Base-by-base conservation (phyloP, 2,797 vertebrate genomes). In the Sebastes taczanowskii region DNA sequence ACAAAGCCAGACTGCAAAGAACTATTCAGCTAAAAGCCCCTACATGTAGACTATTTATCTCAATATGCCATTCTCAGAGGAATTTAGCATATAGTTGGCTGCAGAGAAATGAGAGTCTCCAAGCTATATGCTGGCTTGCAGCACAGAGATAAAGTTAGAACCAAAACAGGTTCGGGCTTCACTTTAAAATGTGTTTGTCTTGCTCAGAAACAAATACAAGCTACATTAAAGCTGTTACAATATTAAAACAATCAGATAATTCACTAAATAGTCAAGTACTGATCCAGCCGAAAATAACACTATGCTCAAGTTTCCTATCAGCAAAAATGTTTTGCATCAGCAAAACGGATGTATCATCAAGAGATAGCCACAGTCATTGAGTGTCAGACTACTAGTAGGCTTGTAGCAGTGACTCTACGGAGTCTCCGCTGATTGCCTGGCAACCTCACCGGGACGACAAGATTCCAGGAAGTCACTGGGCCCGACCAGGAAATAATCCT, bases 31-130 rank as follows among this genome's bases (percentile, higher is more conserved):
- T 29, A 46, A 58, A 72, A 72, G 49, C 18, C 18, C 30, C 42
- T 34, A 38, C 32, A 69, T 46, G 32, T 18, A 27, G 68, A 64
- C 64, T 13, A 64, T 69, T 56, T 53, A 77, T 77, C 79, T 70
- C 62, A 63, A 55, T 67, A 32, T 62, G 68, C n/a, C 59, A 22
- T 52, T 77, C 55, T 74, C 53, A 30, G 18, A 53, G 69, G 35
- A 53, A 53, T 59, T 63, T 55, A 14, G 20, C 53, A 52, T 52
- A 52, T 52, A 35, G 35, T 62, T 64, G 55, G 46, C 62, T 65
- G 11, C 72, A 73, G 77, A 83, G 61, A 61, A 78, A 49, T 63
- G 3, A 83, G 34, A 64, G 27, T 49, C 22, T 75, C 49, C 27
- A 34, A 23, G 13, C 42, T 38, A 1, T 13, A 18, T 10, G 32